Evolutionary conservation across 2,888 invertebrate species (phyloP).

Genomic region (Sarcophaga carnaria): DNA sequence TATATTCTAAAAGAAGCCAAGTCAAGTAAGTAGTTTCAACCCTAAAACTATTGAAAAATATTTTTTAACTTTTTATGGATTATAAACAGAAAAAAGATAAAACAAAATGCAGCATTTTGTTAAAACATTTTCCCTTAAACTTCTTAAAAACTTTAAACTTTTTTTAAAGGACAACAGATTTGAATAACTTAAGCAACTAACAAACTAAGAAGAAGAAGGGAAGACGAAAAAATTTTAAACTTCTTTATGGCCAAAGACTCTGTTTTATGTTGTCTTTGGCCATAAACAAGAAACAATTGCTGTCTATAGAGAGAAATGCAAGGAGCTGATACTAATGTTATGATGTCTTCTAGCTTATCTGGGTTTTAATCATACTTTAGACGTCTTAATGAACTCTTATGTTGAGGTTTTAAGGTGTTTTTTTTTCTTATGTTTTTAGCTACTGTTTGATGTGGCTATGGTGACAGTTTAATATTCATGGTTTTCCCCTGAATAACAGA

Average conservation of each 20-base stretch:
- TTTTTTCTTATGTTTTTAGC: constrained; percentile 2
- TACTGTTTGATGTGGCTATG: constrained; percentile 47
- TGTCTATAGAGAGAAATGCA: neutral
- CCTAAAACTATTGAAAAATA: neutral
- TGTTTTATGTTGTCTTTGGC: no score
- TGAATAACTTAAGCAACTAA: neutral
- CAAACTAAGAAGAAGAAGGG: neutral
- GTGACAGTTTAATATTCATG: constrained; percentile 12
- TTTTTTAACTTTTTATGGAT: constrained; percentile 5
- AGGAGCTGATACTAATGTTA: neutral
- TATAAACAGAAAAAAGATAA: neutral
- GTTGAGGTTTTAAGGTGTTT: constrained; percentile 40
- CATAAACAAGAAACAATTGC: neutral
- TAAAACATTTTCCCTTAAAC: neutral
- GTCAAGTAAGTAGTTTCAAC: neutral
- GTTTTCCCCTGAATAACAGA: neutral
- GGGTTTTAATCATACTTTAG: neutral
- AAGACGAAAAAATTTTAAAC: neutral
- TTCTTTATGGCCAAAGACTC: neutral
- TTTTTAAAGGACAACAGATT: neutral
- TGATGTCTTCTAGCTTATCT: constrained; percentile 20
- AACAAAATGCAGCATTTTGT: neutral
- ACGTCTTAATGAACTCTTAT: constrained; percentile 31
- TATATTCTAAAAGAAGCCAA: neutral
- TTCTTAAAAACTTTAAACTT: neutral